Conservation (phyloP, 2,888 invertebrate genomes). For the Ectropis crepuscularia region DNA sequence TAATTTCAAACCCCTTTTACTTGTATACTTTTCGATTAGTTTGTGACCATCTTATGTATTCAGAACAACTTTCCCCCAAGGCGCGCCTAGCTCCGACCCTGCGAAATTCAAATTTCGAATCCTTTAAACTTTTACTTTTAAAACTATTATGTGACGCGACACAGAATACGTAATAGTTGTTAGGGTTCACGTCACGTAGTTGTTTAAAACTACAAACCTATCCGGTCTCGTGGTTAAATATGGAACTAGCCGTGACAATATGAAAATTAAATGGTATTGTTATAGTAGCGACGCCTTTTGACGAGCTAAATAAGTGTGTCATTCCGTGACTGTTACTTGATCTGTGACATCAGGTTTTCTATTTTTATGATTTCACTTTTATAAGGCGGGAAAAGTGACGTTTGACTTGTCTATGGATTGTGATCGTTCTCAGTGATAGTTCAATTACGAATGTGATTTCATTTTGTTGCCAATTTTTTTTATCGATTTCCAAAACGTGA, state of each 20-base stretch:
- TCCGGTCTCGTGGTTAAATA: no score
- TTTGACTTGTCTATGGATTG: not conserved
- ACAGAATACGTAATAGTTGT: constrained; percentile 10
- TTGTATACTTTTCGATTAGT: no score
- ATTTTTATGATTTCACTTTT: constrained; percentile 41
- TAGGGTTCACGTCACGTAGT: constrained; percentile 18
- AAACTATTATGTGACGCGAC: not conserved
- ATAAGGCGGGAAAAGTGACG: constrained; percentile 21
- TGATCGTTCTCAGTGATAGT: no score
- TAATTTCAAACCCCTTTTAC: no score
- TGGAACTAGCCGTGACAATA: no score
- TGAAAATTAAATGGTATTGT: no score
- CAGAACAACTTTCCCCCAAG: constrained; percentile 8
- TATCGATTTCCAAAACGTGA: no score
- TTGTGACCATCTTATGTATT: not conserved
- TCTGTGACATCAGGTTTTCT: constrained; percentile 29
- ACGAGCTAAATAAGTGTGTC: no score
- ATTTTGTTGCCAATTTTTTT: no score
- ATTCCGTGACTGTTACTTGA: not conserved
- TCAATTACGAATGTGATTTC: no score
- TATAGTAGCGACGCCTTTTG: no score
- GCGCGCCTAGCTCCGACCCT: constrained; percentile 5
- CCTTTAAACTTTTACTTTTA: constrained; percentile 8
- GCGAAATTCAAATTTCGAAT: constrained; percentile 14
- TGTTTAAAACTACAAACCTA: no score